Percentiles rank a stretch among this genome's conserved stretches.
Evolutionary conservation across 2,888 invertebrate genomes (phyloP).

Genomic region (Eupithecia dodoneata): DNA sequence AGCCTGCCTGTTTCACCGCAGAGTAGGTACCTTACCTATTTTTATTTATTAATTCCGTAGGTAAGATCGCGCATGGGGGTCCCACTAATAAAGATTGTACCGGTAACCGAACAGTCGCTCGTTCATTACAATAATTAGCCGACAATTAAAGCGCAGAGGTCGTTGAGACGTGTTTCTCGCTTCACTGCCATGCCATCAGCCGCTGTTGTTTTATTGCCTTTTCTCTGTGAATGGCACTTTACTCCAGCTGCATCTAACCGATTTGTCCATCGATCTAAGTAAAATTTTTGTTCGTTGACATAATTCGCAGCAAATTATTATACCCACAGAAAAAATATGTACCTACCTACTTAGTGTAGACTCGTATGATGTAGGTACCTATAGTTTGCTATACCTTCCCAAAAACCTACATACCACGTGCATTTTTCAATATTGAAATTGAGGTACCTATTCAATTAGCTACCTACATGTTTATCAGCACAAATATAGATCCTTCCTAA

Average conservation of each 20-base stretch:
- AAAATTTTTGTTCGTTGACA: too few relatives aligned
- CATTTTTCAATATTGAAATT: neutral
- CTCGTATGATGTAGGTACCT: too few relatives aligned
- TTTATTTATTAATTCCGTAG: slow-evolving; percentile 45
- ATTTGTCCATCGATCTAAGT: too few relatives aligned
- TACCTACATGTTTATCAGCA: neutral
- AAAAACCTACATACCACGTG: too few relatives aligned
- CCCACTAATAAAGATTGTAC: slow-evolving; percentile 65
- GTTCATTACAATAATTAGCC: slow-evolving; percentile 75
- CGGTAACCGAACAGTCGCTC: slow-evolving; percentile 58
- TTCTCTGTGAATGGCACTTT: slow-evolving; percentile 29
- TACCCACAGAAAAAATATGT: too few relatives aligned
- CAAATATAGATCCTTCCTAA: neutral
- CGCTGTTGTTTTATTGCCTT: slow-evolving; percentile 24
- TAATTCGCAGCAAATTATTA: too few relatives aligned
- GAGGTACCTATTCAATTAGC: neutral
- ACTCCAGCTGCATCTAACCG: slow-evolving; percentile 19
- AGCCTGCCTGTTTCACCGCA: slow-evolving; percentile 47
- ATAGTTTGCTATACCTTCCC: too few relatives aligned
- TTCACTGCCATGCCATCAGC: slow-evolving; percentile 43
- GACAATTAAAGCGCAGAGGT: slow-evolving; percentile 70
- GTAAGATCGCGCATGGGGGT: slow-evolving; percentile 73
- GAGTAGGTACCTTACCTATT: slow-evolving; percentile 42
- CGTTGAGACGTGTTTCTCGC: slow-evolving; percentile 56
- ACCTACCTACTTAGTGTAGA: too few relatives aligned